Percentiles rank a stretch among this genome's conserved stretches.
These are phyloP conservation scores for Cygnus atratus DNA, from an alignment of 2,113 vertebrate species.

Conservation along the genomic window DNA sequence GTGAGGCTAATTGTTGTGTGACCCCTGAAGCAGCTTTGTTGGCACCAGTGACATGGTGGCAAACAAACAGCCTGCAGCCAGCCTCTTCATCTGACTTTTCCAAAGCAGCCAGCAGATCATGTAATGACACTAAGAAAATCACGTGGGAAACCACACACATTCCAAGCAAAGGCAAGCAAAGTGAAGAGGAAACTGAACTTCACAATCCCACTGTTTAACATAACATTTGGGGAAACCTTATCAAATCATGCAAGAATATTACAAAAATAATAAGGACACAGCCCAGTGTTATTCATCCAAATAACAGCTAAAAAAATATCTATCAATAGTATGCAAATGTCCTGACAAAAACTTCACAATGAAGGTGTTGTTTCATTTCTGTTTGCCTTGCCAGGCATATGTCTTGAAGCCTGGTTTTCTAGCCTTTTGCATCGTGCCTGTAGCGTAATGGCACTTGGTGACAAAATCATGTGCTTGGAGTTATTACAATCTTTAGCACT, in stretches of 20 bases:
- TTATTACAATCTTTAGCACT: not conserved
- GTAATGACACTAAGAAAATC: not conserved
- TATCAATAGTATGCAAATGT: not conserved
- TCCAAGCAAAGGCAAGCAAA: not conserved
- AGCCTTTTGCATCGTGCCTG: accelerated
- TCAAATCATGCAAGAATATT: not conserved
- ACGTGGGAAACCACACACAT: not conserved
- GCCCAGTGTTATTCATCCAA: not conserved
- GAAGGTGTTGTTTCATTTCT: not conserved
- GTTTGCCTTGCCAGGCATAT: not conserved
- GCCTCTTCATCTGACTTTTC: not conserved
- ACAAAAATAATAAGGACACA: not conserved
- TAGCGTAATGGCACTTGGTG: not conserved
- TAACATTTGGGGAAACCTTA: not conserved
- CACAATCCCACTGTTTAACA: not conserved
- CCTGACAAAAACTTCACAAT: not conserved
- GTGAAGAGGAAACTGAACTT: not conserved
- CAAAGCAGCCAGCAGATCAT: not conserved
- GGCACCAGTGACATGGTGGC: not conserved
- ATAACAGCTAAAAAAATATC: not conserved
- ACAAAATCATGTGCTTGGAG: accelerated
- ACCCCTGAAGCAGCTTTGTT: not conserved
- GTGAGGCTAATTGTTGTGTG: not conserved
- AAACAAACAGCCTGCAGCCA: not conserved
- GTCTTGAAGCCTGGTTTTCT: not conserved